These are phyloP conservation scores for Subacronicta megacephala DNA, from an alignment of 2,888 invertebrate genomes.

Conservation along the genomic window DNA sequence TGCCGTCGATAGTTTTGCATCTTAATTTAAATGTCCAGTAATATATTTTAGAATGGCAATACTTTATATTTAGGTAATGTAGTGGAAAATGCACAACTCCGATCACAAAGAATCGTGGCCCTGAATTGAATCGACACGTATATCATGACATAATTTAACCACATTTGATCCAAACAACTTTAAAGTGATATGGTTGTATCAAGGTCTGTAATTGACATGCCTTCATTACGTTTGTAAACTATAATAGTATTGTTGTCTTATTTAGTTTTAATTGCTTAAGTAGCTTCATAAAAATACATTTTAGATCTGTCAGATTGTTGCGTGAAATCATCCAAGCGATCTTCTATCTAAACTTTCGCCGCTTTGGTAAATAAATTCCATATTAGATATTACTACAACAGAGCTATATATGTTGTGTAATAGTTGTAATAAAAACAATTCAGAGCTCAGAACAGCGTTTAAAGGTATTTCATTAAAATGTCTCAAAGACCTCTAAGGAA, in stretches of 20 bases:
- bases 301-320: conserved; percentile 1
- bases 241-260: conserved; percentile 9
- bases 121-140: conserved; percentile 37
- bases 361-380: conserved; percentile 43
- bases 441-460: background rate
- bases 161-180: conserved; percentile 31
- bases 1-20: conserved; percentile 31
- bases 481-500: background rate
- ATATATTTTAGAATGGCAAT: conserved; percentile 16
- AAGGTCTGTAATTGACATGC: conserved; percentile 19
- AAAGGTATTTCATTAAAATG: background rate
- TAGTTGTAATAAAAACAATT: conserved; percentile 8
- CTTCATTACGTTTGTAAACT: conserved; percentile 11
- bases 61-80: conserved; percentile 16
- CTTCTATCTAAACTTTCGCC: conserved; percentile 50
- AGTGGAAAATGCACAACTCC: conserved; percentile 16
- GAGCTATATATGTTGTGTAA: conserved; percentile 26
- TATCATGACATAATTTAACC: conserved; percentile 48
- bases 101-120: conserved; percentile 41
- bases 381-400: conserved; percentile 30
- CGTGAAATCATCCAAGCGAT: conserved; percentile 42
- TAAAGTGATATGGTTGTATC: conserved; percentile 17
- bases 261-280: conserved; percentile 1
- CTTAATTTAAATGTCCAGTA: conserved; percentile 7
- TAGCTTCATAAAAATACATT: background rate